Evolutionary conservation across 2,113 vertebrate genomes (phyloP).

Genomic region (Callorhinus ursinus): DNA sequence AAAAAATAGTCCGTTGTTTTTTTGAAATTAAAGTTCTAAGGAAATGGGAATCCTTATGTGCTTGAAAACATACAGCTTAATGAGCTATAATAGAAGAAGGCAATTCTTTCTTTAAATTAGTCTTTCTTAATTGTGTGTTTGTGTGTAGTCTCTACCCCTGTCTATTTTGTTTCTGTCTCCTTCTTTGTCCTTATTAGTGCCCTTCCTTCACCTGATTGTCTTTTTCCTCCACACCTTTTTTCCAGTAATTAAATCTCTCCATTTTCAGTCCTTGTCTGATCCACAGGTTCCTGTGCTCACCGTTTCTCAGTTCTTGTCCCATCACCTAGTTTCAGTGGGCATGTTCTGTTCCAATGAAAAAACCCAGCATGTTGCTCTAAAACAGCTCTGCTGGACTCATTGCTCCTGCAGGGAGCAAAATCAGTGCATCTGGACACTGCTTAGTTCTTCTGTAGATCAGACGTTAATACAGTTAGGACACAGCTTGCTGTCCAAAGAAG

Average conservation of each 20-base stretch:
- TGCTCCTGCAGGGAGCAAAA: conserved; percentile 61
- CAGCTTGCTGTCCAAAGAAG: not conserved
- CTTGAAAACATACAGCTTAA: not conserved
- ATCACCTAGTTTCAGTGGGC: conserved; percentile 53
- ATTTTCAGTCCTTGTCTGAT: not conserved
- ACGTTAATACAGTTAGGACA: conserved; percentile 38
- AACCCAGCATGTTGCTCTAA: not conserved
- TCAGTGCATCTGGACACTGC: conserved; percentile 9
- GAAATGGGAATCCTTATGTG: not conserved
- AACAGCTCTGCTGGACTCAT: conserved; percentile 49
- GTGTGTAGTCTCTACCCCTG: not conserved
- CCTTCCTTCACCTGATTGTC: not conserved
- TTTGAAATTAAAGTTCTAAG: conserved; percentile 19
- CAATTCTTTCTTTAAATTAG: not conserved
- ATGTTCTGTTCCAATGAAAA: conserved; percentile 57
- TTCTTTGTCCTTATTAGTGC: not conserved
- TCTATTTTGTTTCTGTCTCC: not conserved
- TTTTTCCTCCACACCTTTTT: not conserved
- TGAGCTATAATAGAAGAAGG: not conserved
- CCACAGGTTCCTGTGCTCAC: not conserved
- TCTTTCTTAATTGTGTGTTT: not conserved
- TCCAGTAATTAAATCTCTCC: not conserved
- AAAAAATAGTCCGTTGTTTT: not conserved
- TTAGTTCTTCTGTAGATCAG: not conserved
- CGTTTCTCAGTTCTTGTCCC: conserved; percentile 55